Conservation (phyloP, 2,797 vertebrate genomes). For the Fistularia commersonii region DNA sequence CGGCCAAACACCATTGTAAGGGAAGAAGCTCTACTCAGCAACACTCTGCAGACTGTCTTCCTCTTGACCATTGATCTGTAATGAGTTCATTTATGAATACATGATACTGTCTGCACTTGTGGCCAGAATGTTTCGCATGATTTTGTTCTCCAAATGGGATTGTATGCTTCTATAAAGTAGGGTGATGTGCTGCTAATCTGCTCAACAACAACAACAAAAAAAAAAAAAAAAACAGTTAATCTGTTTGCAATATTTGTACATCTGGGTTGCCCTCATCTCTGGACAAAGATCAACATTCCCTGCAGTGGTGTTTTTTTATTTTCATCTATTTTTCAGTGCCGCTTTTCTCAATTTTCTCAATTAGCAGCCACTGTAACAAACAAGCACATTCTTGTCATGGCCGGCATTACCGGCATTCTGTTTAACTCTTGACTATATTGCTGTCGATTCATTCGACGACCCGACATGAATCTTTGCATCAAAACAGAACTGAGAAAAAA, state of each 20-base stretch:
- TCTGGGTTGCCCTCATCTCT: too few species aligned
- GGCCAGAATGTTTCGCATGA: constrained; percentile 1
- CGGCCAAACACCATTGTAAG: too few species aligned
- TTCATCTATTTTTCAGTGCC: background rate
- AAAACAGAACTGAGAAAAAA: too few species aligned
- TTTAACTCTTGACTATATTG: constrained; percentile 3
- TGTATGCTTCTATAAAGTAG: background rate
- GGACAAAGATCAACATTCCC: too few species aligned
- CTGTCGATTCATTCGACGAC: constrained; percentile 1
- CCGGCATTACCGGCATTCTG: constrained; percentile 15
- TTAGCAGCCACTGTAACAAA: constrained; percentile 1
- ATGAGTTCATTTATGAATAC: constrained; percentile 2
- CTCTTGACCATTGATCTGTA: constrained; percentile 10
- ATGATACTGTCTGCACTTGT: constrained; percentile 1
- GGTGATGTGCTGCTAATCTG: background rate
- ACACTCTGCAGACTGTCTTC: background rate
- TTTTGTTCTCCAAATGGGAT: constrained; percentile 2
- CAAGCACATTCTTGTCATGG: constrained; percentile 4
- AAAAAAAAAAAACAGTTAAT: too few species aligned
- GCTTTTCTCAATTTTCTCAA: background rate
- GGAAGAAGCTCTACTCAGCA: too few species aligned
- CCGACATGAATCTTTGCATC: too few species aligned
- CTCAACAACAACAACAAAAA: too few species aligned
- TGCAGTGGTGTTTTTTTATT: background rate
- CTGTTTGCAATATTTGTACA: too few species aligned